Percentiles rank a stretch among this genome's conserved stretches.
phyloP scores from a whole-genome alignment of 1,140 invertebrate species.

The Aleiodes sp. region DNA sequence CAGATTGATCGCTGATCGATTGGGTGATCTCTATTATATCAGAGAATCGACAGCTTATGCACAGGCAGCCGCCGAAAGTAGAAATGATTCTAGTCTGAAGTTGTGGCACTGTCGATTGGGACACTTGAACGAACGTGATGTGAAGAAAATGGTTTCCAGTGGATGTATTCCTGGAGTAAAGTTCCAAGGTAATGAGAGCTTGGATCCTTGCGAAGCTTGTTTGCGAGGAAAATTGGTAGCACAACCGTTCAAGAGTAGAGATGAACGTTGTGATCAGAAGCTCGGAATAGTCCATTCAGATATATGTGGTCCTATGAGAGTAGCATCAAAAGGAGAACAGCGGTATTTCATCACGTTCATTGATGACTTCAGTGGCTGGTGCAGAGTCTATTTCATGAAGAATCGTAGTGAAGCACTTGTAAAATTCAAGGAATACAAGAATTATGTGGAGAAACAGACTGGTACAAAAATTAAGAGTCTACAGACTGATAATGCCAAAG shows the following conservation, averaged over 20 bases:
- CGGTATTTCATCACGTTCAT: conserved; percentile 59
- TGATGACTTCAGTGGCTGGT: conserved; percentile 53
- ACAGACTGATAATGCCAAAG: conserved; percentile 60
- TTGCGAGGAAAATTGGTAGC: not conserved
- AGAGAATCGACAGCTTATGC: not conserved
- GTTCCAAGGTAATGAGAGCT: not conserved
- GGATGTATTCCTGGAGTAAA: not conserved
- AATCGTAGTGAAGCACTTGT: conserved; percentile 51
- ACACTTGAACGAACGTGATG: not conserved
- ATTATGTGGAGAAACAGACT: conserved; percentile 50
- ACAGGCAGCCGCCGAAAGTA: not conserved
- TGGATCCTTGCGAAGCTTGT: not conserved
- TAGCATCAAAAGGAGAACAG: conserved; percentile 43
- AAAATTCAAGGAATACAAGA: conserved; percentile 48
- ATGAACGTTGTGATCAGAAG: not conserved
- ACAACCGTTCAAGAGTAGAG: not conserved
- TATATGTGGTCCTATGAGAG: conserved; percentile 56
- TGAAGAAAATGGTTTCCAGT: not conserved
- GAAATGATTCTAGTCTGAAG: not conserved
- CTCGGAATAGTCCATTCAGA: conserved; percentile 57
- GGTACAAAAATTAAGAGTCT: conserved; percentile 45
- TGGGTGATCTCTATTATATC: conserved; percentile 12
- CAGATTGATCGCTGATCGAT: not conserved
- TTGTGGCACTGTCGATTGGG: not conserved
- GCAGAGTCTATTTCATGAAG: conserved; percentile 58